phyloP scores from a whole-genome alignment of 1,140 invertebrate species.

The Doryteuthis pealeii region DNA sequence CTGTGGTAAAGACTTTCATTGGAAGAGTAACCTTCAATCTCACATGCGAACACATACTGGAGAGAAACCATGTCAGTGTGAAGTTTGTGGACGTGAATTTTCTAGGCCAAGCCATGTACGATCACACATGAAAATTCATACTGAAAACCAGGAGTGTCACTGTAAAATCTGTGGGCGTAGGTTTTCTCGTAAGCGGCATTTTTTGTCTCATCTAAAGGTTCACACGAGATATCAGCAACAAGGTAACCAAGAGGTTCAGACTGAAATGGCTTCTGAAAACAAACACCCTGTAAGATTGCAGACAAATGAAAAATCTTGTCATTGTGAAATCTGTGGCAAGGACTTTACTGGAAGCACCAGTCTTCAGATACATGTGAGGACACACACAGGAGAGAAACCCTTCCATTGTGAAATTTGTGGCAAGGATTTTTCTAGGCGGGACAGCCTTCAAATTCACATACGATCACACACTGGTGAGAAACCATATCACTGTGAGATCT shows the following conservation, averaged over 20 bases:
- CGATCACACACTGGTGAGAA: conserved; percentile 21
- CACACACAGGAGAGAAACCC: conserved; percentile 77
- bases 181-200: conserved; percentile 9
- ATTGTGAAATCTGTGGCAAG: conserved; percentile 20
- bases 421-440: conserved; percentile 89
- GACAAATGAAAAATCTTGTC: not conserved
- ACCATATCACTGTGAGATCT: conserved; percentile 77
- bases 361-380: conserved; percentile 34
- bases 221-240: not conserved
- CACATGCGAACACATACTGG: conserved; percentile 17
- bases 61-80: too few species aligned
- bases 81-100: too few species aligned
- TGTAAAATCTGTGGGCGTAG: conserved; percentile 15
- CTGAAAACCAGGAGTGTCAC: not conserved
- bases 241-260: too few species aligned
- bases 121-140: conserved; percentile 10
- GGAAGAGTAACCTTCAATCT: conserved; percentile 15
- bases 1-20: conserved; percentile 24
- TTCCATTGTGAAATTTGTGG: conserved; percentile 91
- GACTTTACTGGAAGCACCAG: conserved; percentile 16
- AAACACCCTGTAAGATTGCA: not conserved
- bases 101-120: not conserved
- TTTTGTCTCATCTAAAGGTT: conserved; percentile 12
- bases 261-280: too few species aligned
- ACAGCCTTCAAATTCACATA: conserved; percentile 84